Percentiles rank a stretch among this genome's conserved stretches.
phyloP scores from a whole-genome alignment of 2,113 vertebrate species.

The Notarius quadriscutis region DNA sequence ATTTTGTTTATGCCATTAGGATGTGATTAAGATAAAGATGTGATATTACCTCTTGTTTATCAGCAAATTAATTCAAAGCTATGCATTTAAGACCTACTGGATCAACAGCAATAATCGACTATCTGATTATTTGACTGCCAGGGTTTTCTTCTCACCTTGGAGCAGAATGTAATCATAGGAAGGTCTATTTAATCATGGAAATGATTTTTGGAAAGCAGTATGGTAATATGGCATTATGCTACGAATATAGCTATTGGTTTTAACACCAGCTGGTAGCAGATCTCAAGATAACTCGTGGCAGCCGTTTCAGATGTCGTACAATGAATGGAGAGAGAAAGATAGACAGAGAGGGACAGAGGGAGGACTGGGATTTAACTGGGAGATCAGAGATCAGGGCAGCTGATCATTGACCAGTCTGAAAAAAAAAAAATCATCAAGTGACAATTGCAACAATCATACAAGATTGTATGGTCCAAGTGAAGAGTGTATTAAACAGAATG shows the following conservation, averaged over 20 bases:
- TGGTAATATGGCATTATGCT: neutral
- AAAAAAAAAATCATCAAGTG: neutral
- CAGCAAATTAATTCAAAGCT: neutral
- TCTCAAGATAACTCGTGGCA: slow-evolving; percentile 1
- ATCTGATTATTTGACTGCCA: neutral
- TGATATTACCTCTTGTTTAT: neutral
- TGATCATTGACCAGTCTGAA: neutral
- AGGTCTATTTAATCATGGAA: neutral
- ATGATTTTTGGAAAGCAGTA: neutral
- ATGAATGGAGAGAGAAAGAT: neutral
- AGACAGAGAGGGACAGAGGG: neutral
- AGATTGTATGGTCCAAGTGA: neutral
- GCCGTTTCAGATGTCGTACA: neutral
- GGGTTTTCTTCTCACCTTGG: neutral
- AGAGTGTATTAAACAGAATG: neutral
- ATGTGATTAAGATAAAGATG: neutral
- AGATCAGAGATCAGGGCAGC: neutral
- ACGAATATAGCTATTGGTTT: neutral
- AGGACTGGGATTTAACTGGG: neutral
- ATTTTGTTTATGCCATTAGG: neutral
- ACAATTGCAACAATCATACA: neutral
- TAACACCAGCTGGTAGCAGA: slow-evolving; percentile 11
- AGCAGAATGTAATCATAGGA: neutral
- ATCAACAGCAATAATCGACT: slow-evolving; percentile 2
- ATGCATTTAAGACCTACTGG: neutral